phyloP scores from a whole-genome alignment of 2,797 vertebrate species.

The Premnoplex brunnescens region DNA sequence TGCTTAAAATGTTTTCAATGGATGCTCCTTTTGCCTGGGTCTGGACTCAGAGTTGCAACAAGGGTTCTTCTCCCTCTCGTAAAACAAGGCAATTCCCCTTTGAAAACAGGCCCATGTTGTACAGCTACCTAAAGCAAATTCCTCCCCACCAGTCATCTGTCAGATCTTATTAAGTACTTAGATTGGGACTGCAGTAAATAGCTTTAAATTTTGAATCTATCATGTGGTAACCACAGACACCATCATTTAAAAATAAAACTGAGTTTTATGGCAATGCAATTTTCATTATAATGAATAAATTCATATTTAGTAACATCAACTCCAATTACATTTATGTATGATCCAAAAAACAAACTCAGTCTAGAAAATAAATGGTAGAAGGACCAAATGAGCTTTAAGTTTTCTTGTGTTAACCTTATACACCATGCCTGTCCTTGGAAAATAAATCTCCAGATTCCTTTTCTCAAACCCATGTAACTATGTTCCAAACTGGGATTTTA shows the following conservation, averaged over 20 bases:
- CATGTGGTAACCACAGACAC: neutral
- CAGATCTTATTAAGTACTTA: neutral
- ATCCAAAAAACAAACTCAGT: neutral
- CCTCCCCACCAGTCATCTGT: neutral
- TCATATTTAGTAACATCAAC: neutral
- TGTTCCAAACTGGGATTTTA: neutral
- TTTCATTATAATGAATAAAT: neutral
- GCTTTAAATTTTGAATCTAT: neutral
- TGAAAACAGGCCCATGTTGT: neutral
- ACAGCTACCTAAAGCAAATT: neutral
- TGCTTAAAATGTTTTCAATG: neutral
- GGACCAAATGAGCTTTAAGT: neutral
- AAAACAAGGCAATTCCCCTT: neutral
- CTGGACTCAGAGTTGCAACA: neutral
- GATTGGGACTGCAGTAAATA: neutral
- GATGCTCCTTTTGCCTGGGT: neutral
- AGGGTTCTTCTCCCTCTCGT: neutral
- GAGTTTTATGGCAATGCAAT: neutral
- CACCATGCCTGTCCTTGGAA: neutral
- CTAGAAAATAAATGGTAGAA: neutral
- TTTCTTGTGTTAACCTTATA: neutral
- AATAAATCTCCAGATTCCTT: neutral
- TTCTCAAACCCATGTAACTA: neutral
- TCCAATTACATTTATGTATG: neutral
- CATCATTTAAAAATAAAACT: neutral